Conservation (phyloP, 2,888 invertebrate species). For the Aporophyla nigra region DNA sequence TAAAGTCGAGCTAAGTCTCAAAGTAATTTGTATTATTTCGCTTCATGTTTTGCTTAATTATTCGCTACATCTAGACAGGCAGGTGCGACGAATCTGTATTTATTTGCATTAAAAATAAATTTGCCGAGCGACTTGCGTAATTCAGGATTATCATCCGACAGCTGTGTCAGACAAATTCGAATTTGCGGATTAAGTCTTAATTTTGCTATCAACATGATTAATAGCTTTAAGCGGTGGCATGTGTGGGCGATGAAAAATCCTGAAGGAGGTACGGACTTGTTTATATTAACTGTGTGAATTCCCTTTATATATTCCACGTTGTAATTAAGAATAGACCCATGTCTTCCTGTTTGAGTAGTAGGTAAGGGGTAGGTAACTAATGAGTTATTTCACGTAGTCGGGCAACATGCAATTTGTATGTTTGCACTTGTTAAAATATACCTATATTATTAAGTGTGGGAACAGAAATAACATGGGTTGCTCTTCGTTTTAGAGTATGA, state of each 20-base stretch:
- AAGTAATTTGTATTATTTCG: slow-evolving; percentile 88
- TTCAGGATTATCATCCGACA: slow-evolving; percentile 87
- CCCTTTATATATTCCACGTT: slow-evolving; percentile 36
- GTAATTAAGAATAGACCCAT: slow-evolving; percentile 48
- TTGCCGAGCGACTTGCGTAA: slow-evolving; percentile 84
- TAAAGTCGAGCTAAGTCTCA: slow-evolving; percentile 84
- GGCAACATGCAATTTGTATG: slow-evolving; percentile 20
- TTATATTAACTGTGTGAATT: slow-evolving; percentile 31
- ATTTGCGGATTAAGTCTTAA: slow-evolving; percentile 86
- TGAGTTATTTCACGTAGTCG: slow-evolving; percentile 42
- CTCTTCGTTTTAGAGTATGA: not conserved
- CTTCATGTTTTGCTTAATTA: slow-evolving; percentile 88
- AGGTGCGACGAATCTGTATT: slow-evolving; percentile 89
- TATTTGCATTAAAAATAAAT: slow-evolving; percentile 90
- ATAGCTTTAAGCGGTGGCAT: slow-evolving; percentile 72
- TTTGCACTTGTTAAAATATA: slow-evolving; percentile 26
- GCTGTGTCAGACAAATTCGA: slow-evolving; percentile 85
- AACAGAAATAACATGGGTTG: not conserved
- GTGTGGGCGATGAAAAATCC: slow-evolving; percentile 59
- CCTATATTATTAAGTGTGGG: not conserved
- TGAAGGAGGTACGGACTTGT: slow-evolving; percentile 44
- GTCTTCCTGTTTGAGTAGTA: slow-evolving; percentile 36
- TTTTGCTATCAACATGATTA: slow-evolving; percentile 82
- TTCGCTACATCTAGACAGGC: slow-evolving; percentile 86
- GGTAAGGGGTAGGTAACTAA: slow-evolving; percentile 43